These are phyloP conservation scores for Penaeus monodon DNA, from an alignment of 2,888 invertebrate genomes.

Conservation along the genomic window DNA sequence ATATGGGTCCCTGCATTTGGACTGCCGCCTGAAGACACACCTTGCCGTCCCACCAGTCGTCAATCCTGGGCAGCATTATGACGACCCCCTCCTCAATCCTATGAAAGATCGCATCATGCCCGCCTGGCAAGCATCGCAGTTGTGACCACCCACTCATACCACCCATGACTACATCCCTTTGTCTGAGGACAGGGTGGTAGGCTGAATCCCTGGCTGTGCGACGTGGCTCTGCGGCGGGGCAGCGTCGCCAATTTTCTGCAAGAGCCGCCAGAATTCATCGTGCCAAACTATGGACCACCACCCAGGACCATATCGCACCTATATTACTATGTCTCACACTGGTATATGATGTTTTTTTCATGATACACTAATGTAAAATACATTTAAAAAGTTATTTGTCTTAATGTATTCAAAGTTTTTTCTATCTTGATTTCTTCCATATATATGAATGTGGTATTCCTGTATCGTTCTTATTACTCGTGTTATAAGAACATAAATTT, in stretches of 20 bases:
- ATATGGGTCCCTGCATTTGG: slow-evolving; percentile 62
- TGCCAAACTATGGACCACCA: slow-evolving; percentile 57
- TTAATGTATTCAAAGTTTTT: too few relatives aligned
- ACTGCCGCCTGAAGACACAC: slow-evolving; percentile 64
- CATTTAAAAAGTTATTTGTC: too few relatives aligned
- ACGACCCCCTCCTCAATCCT: slow-evolving; percentile 64
- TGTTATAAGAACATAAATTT: too few relatives aligned
- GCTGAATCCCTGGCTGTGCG: slow-evolving; percentile 54
- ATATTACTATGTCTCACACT: slow-evolving; percentile 18
- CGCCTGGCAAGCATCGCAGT: slow-evolving; percentile 64
- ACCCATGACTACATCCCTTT: slow-evolving; percentile 35
- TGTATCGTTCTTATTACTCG: too few relatives aligned
- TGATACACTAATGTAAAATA: not conserved
- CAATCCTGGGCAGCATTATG: slow-evolving; percentile 61
- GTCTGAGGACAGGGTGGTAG: slow-evolving; percentile 44
- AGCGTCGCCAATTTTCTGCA: slow-evolving; percentile 38
- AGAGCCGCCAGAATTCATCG: slow-evolving; percentile 62
- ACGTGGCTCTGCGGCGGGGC: slow-evolving; percentile 58
- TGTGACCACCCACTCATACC: slow-evolving; percentile 61
- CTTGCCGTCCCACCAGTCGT: slow-evolving; percentile 61
- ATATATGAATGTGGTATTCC: too few relatives aligned
- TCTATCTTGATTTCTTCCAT: too few relatives aligned
- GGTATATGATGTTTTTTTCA: not conserved
- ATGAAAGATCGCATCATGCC: slow-evolving; percentile 64
- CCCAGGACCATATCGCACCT: slow-evolving; percentile 27